phyloP scores from a whole-genome alignment of 2,888 invertebrate genomes.

The Phorcus lineatus region DNA sequence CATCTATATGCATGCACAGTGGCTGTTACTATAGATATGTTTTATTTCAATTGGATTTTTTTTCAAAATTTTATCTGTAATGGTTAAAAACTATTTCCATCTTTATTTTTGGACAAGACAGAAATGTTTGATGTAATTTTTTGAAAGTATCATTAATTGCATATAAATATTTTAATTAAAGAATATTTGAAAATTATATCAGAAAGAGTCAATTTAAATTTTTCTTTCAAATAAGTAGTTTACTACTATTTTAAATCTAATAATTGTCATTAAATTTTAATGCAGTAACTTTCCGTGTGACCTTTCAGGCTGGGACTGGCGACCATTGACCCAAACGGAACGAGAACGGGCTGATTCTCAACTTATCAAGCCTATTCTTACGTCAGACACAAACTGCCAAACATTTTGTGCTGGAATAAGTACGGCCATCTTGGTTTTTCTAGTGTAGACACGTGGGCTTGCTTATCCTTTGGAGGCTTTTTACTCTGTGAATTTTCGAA shows the following conservation, averaged over 20 bases:
- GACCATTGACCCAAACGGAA: conserved; percentile 60
- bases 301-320: conserved; percentile 66
- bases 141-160: neutral
- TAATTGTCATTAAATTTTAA: too few species aligned
- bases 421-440: conserved; percentile 45
- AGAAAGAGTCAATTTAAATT: too few species aligned
- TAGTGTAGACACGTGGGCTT: conserved; percentile 17
- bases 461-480: neutral
- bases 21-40: neutral
- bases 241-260: too few species aligned
- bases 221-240: too few species aligned
- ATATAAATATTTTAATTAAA: neutral
- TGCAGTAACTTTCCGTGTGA: neutral
- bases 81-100: neutral
- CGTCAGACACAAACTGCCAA: conserved; percentile 62
- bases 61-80: neutral
- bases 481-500: neutral
- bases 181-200: too few species aligned
- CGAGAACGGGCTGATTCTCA: conserved; percentile 52
- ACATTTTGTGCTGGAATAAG: conserved; percentile 70
- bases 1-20: neutral
- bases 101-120: neutral
- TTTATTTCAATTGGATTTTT: neutral
- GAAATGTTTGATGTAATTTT: neutral
- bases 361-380: conserved; percentile 67